Percentiles rank a stretch among this genome's conserved stretches.
phyloP scores from a whole-genome alignment of 2,113 vertebrate species.

The Lepus americanus region DNA sequence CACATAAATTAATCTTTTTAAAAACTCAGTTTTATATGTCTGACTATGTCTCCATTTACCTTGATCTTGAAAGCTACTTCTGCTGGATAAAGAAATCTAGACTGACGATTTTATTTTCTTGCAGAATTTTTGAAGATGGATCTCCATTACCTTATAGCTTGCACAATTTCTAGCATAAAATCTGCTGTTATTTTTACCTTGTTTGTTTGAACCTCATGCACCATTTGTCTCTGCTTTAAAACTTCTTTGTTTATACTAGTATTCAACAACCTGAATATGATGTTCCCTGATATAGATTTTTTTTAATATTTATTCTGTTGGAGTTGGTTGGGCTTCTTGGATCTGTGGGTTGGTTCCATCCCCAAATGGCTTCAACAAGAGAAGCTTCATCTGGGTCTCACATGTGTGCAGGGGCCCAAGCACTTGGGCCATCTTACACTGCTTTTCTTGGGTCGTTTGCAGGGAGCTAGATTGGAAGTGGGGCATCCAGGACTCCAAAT shows the following conservation, averaged over 20 bases:
- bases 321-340: not conserved
- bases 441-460: no score
- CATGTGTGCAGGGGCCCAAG: no score
- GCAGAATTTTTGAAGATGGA: not conserved
- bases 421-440: no score
- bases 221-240: not conserved
- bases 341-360: not conserved
- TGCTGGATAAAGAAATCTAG: not conserved
- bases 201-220: not conserved
- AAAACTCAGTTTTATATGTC: not conserved
- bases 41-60: not conserved
- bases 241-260: not conserved
- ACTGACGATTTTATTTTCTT: not conserved
- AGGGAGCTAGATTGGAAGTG: no score
- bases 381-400: no score
- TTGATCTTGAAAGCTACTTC: not conserved
- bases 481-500: no score
- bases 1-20: not conserved
- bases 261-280: not conserved
- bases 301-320: not conserved
- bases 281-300: not conserved
- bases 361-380: no score
- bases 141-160: not conserved
- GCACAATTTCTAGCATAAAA: not conserved
- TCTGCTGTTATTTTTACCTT: not conserved